Evolutionary conservation across 23 tunicate species (phyloP), one percentile per base, ranked within the genome.

Genomic region (Ciona savignyi): DNA sequence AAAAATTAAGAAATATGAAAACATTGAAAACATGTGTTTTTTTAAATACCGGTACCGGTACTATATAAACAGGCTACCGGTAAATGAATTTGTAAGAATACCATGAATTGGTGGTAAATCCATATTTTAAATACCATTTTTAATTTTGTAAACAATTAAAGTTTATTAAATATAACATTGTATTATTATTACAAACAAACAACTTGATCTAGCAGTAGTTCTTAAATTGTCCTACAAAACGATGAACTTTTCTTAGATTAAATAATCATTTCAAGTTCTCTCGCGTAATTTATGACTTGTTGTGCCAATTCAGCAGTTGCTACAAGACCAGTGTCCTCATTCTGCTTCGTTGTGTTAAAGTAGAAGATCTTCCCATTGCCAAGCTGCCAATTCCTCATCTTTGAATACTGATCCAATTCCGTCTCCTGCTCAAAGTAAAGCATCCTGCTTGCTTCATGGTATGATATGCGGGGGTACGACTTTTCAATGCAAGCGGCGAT

Each of bases 211-310:
- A n/a, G n/a, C n/a, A n/a, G n/a, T n/a, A n/a, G n/a, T n/a, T n/a
- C 25, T 33, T 66, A 66, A 2, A 66, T 29, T 19, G 70, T 33
- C 29, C 30, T 27, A 3, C 24, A 61, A 61, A 2, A 2, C 25
- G 24, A 2, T 66, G 15, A 23, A 4, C n/a, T 1, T 2, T 29
- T 66, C 3, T 66, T 66, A 29, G 30, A 15, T 64, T 64, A 90
- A 80, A 92, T 85, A 31, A 92, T 92, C 93, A 85, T 92, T 85
- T 92, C 98, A 28, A 92, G 93, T 77, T 92, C 98, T 66, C 93
- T 71, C 66, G 98, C 98, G 77, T 92, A 92, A 31, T 82, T 83
- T 15, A 92, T 77, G 63, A 92, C 81, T 60, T 90, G 97, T 0
- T 69, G 29, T n/a, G 97, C 97, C 25, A 90, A 63, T 21, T 90